A percentile compares a stretch with the other conserved stretches of the same genome.
Conservation (phyloP, 2,113 vertebrate genomes). For the Cyprinodon variegatus region DNA sequence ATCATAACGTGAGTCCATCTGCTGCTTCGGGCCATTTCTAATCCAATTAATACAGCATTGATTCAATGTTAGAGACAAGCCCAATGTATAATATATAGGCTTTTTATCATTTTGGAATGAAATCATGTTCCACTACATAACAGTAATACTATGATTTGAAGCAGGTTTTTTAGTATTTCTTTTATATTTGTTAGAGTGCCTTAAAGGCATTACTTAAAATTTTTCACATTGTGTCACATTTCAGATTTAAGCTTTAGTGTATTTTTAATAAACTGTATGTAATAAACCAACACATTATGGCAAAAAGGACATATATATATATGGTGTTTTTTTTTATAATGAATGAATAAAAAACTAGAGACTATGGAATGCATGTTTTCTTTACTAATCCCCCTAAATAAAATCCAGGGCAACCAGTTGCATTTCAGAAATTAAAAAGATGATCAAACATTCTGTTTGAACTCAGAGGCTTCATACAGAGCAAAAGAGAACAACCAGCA, state of each 20-base stretch:
- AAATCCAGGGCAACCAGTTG: too few relatives aligned
- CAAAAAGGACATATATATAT: too few relatives aligned
- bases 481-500: too few relatives aligned
- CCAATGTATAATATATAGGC: not conserved
- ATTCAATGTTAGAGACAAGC: constrained; percentile 19
- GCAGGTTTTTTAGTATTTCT: not conserved
- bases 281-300: not conserved
- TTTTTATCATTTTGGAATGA: not conserved
- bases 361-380: too few relatives aligned
- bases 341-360: too few relatives aligned
- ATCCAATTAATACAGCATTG: constrained; percentile 35
- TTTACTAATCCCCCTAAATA: too few relatives aligned
- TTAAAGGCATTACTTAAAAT: not conserved
- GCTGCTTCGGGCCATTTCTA: constrained; percentile 35
- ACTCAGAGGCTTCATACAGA: too few relatives aligned
- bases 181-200: not conserved
- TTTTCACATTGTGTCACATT: not conserved
- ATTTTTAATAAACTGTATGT: not conserved
- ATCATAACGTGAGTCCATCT: constrained; percentile 37
- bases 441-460: too few relatives aligned
- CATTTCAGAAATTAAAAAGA: too few relatives aligned
- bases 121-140: not conserved
- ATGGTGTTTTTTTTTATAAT: too few relatives aligned
- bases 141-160: not conserved
- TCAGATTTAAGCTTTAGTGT: not conserved